Evolutionary conservation across 1,140 invertebrate genomes (phyloP).

Genomic region (Dufourea novaeangliae): DNA sequence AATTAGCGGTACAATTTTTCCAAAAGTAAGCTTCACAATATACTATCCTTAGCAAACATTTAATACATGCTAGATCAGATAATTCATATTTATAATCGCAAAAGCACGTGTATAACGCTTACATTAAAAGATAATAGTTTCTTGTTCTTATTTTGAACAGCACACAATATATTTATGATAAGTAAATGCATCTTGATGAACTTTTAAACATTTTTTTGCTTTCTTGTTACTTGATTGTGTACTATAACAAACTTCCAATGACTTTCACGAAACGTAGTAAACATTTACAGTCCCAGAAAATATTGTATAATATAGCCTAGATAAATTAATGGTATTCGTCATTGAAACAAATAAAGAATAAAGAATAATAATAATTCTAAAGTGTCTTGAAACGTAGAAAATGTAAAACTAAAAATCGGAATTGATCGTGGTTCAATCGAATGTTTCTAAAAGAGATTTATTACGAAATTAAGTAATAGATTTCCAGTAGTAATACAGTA

Average conservation of each 20-base stretch:
- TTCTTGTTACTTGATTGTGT: not conserved
- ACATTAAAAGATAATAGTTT: not conserved
- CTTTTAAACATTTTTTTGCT: not conserved
- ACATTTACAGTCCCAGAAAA: too few relatives aligned
- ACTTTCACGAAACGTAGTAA: not conserved
- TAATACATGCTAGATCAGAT: not conserved
- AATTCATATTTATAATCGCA: not conserved
- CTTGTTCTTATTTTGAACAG: not conserved
- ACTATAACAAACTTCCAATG: not conserved
- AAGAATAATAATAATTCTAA: too few relatives aligned
- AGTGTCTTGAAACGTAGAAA: too few relatives aligned
- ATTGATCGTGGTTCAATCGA: too few relatives aligned
- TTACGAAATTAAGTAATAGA: too few relatives aligned
- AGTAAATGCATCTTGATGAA: not conserved
- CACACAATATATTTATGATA: not conserved
- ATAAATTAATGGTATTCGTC: too few relatives aligned
- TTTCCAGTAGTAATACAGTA: too few relatives aligned
- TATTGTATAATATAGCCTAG: too few relatives aligned
- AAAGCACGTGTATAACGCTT: constrained; percentile 26
- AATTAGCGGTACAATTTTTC: constrained; percentile 11
- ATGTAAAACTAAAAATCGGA: too few relatives aligned
- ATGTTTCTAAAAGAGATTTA: too few relatives aligned
- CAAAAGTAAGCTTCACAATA: constrained; percentile 35
- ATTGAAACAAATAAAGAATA: too few relatives aligned
- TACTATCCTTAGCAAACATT: not conserved